Base-by-base conservation (phyloP, 2,113 vertebrate genomes). In the Gobio gobio region DNA sequence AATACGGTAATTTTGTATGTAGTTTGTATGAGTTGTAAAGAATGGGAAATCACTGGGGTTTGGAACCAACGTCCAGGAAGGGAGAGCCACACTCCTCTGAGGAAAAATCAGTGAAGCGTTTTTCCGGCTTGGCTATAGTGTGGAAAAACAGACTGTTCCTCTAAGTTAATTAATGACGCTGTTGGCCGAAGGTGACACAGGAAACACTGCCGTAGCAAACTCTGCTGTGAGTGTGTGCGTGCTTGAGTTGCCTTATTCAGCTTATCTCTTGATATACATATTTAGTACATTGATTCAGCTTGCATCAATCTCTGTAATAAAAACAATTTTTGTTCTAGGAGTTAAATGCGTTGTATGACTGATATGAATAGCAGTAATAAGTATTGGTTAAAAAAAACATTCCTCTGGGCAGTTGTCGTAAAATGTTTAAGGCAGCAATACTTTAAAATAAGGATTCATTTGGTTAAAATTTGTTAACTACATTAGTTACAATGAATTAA, bases 61-160 rank as follows among this genome's bases (percentile, higher is more conserved):
- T 22, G 78, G 14, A 8, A 51, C 33, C 24, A 33, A 3, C 26
- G 2, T 56, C 29, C 74, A 79, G 83, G 83, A 80, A 72, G 24
- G 49, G 20, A 66, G 20, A 40, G 76, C 10, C 26, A 22, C 73
- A 43, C 74, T 68, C 74, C 18, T 22, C 40, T 9, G 45, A 54
- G 26, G 61, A 78, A 59, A 61, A n/a, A 43, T 54, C 33, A 29
- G 29, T 56, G 26, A 63, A 16, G 4, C 49, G 0, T 64, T 54
- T 12, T 78, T 68, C 83, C 74, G n/a, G 83, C 18, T 78, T 26
- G 64, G 24, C 58, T n/a, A 36, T 58, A 45, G 40, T 63, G 54
- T 61, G 70, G n/a, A 80, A 80, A 64, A 74, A 83, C 72, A 36
- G 26, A 49, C 29, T 68, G 83, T 76, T 80, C 14, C 14, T 84